Evolutionary conservation across 1,140 invertebrate genomes (phyloP), one percentile per base, ranked within the genome.

Genomic region (Drosophila aff.): DNA sequence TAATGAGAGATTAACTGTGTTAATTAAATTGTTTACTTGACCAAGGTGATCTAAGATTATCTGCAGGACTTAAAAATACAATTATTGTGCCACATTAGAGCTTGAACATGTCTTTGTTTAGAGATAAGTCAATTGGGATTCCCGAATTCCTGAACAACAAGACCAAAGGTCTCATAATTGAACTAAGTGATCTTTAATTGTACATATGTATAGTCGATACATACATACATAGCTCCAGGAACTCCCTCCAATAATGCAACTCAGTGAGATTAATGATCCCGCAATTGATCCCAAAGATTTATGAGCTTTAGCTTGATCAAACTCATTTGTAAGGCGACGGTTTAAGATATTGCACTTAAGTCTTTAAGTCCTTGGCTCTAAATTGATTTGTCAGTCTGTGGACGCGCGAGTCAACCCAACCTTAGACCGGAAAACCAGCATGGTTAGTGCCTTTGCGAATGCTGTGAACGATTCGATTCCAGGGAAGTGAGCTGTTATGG

Each of bases 301-400:
- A 87, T 84, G 81, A 75, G 84, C 65, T 60, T 78, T 58, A 71
- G 81, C 80, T 71, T 69, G 84, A 74, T 75, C 64, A 40, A 40
- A 76, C 73, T 82, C 79, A 79, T 86, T 85, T 82, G 74, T 86
- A 69, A 74, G 57, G n/a, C 52, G 71, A 47, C 18, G 18, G 18
- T 11, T 55, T 23, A 36, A 13, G 50, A 53, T 57, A 26, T 57
- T 68, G 62, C 33, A 57, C 62, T 72, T 59, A 73, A 65, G 26
- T 40, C 23, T 55, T 77, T 16, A 26, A 64, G 58, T 77, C 58
- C 66, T 67, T 43, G 46, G 16, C 33, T 60, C 65, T 16, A 57
- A 84, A 87, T 87, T 89, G 84, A 90, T 79, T 84, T 81, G 84
- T 89, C 84, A 89, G 81, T 43, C 41, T n/a, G 26, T 36, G 52